Base-by-base conservation (phyloP, 1,140 invertebrate species). In the Drosophila ficusphila region DNA sequence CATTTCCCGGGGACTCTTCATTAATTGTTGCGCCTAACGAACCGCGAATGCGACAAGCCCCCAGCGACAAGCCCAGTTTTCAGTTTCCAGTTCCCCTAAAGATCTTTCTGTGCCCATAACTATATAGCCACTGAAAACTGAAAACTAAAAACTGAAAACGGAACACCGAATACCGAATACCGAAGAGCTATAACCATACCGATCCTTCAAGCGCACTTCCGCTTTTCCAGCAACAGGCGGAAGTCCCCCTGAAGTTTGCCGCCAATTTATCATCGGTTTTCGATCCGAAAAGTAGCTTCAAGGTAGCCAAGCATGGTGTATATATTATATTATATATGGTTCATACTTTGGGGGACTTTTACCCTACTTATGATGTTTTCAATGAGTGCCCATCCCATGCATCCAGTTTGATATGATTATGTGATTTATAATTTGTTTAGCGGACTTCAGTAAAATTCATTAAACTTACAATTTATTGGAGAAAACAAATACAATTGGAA, bases 131-230 rank as follows among this genome's bases (percentile, higher is more conserved):
- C 9, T 29, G 8, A 29, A 29, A 29, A 29, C 27, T 29, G 27
- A 29, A 29, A 29, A 29, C 27, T 1, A 3, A 18, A 18, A 38
- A 38, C 34, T 9, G 34, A 38, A 16, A 38, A 16, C 29, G 7
- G 46, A 25, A 38, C 25, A 18, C 46, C 23, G 21, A 25, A 27
- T n/a, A 19, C 19, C 11, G 21, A 21, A 36, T 33, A 53, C 2
- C 21, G 16, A 27, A 56, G 14, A 49, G 25, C 64, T 48, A 39
- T 36, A 25, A 12, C 6, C 9, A 25, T 33, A 64, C 41, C 49
- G 56, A 88, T 86, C 82, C 82, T 86, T 78, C 82, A 86, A 82
- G 82, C 82, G 82, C 82, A 46, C 82, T 86, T 86, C 82, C 82
- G 82, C 64, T 47, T 18, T 11, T 14, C 27, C 21, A 53, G 78